These are phyloP conservation scores for Pluvialis apricaria DNA, from an alignment of 2,113 vertebrate species.

Conservation along the genomic window DNA sequence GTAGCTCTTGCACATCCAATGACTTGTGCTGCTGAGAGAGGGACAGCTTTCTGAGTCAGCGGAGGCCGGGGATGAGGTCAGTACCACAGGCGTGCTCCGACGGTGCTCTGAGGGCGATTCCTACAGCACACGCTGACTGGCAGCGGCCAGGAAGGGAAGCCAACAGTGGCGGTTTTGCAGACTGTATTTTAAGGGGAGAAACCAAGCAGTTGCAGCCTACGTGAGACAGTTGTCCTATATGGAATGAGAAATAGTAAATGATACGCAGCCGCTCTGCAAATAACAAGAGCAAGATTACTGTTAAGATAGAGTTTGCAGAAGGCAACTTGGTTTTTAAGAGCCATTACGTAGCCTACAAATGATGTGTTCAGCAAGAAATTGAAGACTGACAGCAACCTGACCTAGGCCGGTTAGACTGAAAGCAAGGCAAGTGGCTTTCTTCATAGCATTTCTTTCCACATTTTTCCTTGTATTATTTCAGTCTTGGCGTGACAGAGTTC, in stretches of 20 bases:
- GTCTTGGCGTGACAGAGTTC: not conserved
- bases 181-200: not conserved
- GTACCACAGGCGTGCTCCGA: fast-evolving
- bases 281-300: not conserved
- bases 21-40: not conserved
- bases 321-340: not conserved
- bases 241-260: not conserved
- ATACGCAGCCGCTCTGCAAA: not conserved
- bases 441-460: not conserved
- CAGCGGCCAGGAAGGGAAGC: not conserved
- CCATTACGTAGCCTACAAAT: not conserved
- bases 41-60: not conserved
- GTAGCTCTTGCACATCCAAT: not conserved
- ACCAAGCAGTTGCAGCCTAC: not conserved
- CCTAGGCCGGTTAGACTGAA: not conserved
- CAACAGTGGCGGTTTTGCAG: fast-evolving
- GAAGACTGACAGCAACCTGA: not conserved
- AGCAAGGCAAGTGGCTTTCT: not conserved
- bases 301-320: not conserved
- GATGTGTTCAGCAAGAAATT: not conserved
- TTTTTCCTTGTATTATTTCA: not conserved
- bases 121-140: not conserved
- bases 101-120: fast-evolving
- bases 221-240: not conserved
- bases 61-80: not conserved